A percentile compares a stretch with the other conserved stretches of the same genome.
Conservation (phyloP, 1,140 invertebrate genomes). For the Ganaspis sp. region DNA sequence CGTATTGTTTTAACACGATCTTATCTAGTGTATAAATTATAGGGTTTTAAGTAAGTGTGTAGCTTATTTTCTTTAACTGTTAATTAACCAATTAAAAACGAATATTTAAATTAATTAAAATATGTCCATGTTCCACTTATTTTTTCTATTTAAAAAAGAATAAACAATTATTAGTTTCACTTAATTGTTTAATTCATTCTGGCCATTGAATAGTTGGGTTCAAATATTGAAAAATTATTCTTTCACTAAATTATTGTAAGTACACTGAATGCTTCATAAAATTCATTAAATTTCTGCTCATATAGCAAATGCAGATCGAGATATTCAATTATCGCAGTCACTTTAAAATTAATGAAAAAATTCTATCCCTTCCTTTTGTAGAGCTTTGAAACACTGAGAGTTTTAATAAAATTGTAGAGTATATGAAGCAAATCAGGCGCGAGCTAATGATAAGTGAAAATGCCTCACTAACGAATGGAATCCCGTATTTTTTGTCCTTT, state of each 20-base stretch:
- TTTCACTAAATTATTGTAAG: too few species aligned
- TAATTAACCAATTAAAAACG: too few species aligned
- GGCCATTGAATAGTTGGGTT: too few species aligned
- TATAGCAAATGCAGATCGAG: background rate
- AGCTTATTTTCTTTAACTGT: too few species aligned
- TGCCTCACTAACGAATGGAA: constrained; percentile 35
- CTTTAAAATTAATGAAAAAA: background rate
- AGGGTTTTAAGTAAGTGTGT: too few species aligned
- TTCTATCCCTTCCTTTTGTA: background rate
- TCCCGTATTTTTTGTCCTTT: constrained; percentile 14
- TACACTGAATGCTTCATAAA: too few species aligned
- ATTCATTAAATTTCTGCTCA: background rate
- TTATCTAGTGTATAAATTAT: too few species aligned
- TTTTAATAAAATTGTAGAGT: background rate
- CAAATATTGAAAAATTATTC: too few species aligned
- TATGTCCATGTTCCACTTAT: background rate
- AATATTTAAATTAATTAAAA: too few species aligned
- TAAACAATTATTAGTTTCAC: background rate
- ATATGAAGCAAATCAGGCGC: constrained; percentile 1
- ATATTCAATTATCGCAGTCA: constrained; percentile 1
- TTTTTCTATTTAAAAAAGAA: too few species aligned
- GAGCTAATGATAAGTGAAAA: constrained; percentile 21
- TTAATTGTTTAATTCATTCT: too few species aligned
- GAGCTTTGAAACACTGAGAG: background rate
- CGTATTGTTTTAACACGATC: too few species aligned